Percentiles rank a stretch among this genome's conserved stretches.
phyloP scores from a whole-genome alignment of 1,140 invertebrate genomes.

The Papilio glaucus region DNA sequence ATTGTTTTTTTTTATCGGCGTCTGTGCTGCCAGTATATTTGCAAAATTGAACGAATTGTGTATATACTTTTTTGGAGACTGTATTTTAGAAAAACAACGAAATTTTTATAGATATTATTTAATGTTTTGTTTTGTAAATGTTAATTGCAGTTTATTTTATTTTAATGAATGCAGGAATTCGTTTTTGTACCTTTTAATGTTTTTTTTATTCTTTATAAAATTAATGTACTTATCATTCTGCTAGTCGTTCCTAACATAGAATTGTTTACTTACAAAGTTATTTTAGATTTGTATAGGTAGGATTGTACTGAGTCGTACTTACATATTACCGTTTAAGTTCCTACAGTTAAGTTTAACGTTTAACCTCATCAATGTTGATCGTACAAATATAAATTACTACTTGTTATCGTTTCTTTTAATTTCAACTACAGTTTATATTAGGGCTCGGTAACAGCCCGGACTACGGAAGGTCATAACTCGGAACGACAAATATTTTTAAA shows the following conservation, averaged over 20 bases:
- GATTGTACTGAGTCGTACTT: slow-evolving; percentile 10
- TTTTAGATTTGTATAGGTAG: slow-evolving; percentile 10
- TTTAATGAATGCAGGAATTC: not conserved
- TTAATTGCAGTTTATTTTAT: not conserved
- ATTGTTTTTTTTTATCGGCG: not conserved
- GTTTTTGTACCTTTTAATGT: slow-evolving; percentile 15
- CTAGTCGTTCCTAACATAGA: slow-evolving; percentile 31
- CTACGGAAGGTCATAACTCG: too few species aligned
- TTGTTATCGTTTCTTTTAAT: not conserved
- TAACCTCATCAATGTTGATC: not conserved
- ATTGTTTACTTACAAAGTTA: slow-evolving; percentile 31
- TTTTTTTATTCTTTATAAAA: slow-evolving; percentile 10
- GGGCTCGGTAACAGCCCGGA: too few species aligned
- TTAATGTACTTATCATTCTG: slow-evolving; percentile 30
- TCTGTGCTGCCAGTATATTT: slow-evolving; percentile 1
- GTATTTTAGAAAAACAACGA: not conserved
- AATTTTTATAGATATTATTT: slow-evolving; percentile 1
- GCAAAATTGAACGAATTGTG: not conserved
- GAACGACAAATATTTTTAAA: too few species aligned
- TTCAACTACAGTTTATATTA: not conserved
- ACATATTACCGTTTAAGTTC: slow-evolving; percentile 29
- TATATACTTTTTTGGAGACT: not conserved
- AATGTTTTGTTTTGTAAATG: slow-evolving; percentile 10
- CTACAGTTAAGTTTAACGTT: slow-evolving; percentile 26
- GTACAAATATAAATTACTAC: slow-evolving; percentile 28